phyloP scores from a whole-genome alignment of 1,140 invertebrate genomes.

The Trichonephila clavipes region DNA sequence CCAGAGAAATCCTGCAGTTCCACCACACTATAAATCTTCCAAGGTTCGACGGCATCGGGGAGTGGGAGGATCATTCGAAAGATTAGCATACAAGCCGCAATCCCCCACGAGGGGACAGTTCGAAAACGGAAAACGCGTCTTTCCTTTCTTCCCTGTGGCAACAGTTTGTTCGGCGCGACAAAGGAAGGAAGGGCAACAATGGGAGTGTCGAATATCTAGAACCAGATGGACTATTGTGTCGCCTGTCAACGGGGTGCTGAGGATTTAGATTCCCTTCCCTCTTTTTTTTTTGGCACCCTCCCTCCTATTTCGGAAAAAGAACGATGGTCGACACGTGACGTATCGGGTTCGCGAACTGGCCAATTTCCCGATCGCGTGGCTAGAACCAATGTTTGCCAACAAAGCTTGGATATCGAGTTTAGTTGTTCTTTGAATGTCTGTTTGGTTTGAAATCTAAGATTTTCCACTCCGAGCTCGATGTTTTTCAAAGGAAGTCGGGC shows the following conservation, averaged over 20 bases:
- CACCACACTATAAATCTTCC: slow-evolving; percentile 13
- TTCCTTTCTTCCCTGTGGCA: slow-evolving; percentile 46
- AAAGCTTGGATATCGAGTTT: background rate
- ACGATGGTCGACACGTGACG: slow-evolving; percentile 23
- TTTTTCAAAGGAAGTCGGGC: no score
- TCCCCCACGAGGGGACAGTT: background rate
- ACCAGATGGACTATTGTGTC: slow-evolving; percentile 72
- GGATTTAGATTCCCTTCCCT: background rate
- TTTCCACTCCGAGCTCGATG: no score
- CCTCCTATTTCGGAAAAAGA: background rate
- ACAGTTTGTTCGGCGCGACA: slow-evolving; percentile 67
- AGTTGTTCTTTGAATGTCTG: no score
- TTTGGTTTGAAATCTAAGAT: no score
- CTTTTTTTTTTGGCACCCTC: background rate
- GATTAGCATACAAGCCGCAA: slow-evolving; percentile 39
- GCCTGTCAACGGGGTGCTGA: slow-evolving; percentile 51
- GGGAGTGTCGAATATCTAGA: slow-evolving; percentile 69
- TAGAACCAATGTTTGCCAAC: slow-evolving; percentile 32
- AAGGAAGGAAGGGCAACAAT: slow-evolving; percentile 53
- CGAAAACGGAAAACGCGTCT: slow-evolving; percentile 33
- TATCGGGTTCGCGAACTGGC: slow-evolving; percentile 38
- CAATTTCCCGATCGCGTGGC: slow-evolving; percentile 53
- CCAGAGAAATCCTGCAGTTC: background rate
- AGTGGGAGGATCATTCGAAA: slow-evolving; percentile 20
- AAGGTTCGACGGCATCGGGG: background rate